phyloP scores from a whole-genome alignment of 1,140 invertebrate genomes.

The Macrocentrus cingulum region DNA sequence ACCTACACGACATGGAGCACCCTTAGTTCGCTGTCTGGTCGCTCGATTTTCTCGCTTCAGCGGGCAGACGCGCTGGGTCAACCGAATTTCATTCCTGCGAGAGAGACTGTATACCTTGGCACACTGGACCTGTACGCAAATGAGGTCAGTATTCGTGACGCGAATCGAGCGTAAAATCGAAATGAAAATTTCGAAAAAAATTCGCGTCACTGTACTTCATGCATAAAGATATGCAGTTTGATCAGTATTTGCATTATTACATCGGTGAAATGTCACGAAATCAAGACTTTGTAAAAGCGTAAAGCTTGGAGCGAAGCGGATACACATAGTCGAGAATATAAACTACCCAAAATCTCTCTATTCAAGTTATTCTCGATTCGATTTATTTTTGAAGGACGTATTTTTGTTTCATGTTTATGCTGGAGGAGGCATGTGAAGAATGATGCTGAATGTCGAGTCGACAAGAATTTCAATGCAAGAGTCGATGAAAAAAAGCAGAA shows the following conservation, averaged over 20 bases:
- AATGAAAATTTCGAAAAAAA: background rate
- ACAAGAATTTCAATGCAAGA: background rate
- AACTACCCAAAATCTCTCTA: no score
- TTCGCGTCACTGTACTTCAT: background rate
- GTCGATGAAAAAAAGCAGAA: background rate
- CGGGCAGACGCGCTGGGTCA: background rate
- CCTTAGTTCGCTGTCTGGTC: background rate
- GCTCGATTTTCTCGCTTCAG: no score
- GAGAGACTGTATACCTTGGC: background rate
- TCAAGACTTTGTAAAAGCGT: no score
- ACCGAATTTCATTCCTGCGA: background rate
- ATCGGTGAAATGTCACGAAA: no score
- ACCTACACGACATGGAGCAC: background rate
- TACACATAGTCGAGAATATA: no score
- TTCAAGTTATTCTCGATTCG: no score
- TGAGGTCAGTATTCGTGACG: background rate
- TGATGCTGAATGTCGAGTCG: background rate
- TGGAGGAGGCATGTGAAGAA: no score
- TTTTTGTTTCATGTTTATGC: no score
- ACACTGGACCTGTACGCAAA: background rate
- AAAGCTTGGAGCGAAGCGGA: no score
- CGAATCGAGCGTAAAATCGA: conserved; percentile 6
- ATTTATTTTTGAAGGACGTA: no score
- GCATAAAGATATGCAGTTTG: no score
- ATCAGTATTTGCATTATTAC: no score